Evolutionary conservation across 2,797 vertebrate genomes (phyloP).

Genomic region (Oceanodroma leucorhoa): DNA sequence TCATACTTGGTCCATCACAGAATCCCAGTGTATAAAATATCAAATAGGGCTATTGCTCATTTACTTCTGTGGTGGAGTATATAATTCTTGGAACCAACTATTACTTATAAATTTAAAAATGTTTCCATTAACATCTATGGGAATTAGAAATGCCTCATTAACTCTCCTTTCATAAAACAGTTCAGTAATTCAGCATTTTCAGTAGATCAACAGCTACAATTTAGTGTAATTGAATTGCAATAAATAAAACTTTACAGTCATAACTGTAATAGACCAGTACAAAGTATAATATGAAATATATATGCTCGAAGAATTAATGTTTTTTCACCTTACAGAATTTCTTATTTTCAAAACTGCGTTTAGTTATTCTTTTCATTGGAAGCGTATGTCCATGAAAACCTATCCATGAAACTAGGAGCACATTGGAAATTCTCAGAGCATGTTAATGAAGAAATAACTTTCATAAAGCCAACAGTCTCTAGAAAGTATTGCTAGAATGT

Average conservation of each 20-base stretch:
- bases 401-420: background rate
- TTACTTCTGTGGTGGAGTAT: background rate
- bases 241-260: background rate
- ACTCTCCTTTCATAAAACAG: background rate
- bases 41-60: rapidly evolving
- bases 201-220: background rate
- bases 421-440: background rate
- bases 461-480: background rate
- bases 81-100: background rate
- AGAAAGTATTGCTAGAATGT: background rate
- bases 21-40: background rate
- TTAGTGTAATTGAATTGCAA: background rate
- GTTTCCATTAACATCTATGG: background rate
- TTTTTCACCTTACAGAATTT: background rate
- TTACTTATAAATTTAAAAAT: background rate
- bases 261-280: background rate
- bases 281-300: background rate
- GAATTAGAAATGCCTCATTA: background rate
- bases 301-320: rapidly evolving
- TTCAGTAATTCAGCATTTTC: background rate
- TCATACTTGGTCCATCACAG: background rate
- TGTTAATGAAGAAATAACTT: background rate
- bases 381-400: rapidly evolving
- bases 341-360: background rate
- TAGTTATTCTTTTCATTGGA: background rate